Evolutionary conservation across 2,888 invertebrate species (phyloP).

Genomic region (Cryptus armator): DNA sequence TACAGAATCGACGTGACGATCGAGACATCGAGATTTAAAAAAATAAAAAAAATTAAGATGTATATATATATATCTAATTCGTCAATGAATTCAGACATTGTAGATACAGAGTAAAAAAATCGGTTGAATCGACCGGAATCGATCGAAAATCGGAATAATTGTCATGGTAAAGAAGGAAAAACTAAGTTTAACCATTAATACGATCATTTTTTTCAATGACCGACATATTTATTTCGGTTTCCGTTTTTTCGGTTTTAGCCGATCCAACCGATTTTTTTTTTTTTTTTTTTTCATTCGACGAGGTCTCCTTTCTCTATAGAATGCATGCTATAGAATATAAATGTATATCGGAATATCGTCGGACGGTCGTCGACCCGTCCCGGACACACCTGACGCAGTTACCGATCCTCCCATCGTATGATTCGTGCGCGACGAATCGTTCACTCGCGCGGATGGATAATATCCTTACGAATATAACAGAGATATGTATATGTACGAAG

Average conservation of each 20-base stretch:
- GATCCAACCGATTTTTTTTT: too few relatives aligned
- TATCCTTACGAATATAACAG: constrained; percentile 9
- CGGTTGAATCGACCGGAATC: too few relatives aligned
- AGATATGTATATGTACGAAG: background rate
- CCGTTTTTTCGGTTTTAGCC: too few relatives aligned
- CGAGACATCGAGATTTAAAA: background rate
- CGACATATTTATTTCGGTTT: too few relatives aligned
- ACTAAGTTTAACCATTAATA: too few relatives aligned
- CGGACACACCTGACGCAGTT: constrained; percentile 71
- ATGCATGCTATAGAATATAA: background rate
- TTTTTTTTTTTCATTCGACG: too few relatives aligned
- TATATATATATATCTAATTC: background rate
- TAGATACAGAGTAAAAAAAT: too few relatives aligned
- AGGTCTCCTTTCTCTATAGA: too few relatives aligned
- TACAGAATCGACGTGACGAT: background rate
- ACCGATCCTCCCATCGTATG: constrained; percentile 56
- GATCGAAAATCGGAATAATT: too few relatives aligned
- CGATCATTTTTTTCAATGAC: too few relatives aligned
- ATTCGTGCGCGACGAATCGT: constrained; percentile 70
- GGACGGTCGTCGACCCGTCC: constrained; percentile 53
- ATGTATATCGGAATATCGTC: constrained; percentile 1
- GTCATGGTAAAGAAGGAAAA: too few relatives aligned
- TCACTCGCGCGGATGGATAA: constrained; percentile 18
- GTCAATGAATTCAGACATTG: background rate
- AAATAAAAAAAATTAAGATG: background rate